Evolutionary conservation across 2,113 vertebrate species (phyloP).

Genomic region (Talpa occidentalis): DNA sequence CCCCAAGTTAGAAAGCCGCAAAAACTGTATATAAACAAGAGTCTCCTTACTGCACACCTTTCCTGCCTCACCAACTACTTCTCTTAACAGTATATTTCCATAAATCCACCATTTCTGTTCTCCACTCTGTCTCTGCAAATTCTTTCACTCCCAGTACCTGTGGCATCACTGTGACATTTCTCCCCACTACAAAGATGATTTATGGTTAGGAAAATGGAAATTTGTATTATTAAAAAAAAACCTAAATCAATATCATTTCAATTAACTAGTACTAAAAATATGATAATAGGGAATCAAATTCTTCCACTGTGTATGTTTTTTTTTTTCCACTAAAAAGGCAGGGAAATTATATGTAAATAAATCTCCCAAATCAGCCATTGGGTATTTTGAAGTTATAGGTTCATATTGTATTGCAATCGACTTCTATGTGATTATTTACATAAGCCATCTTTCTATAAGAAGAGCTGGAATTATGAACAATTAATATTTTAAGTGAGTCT

Average conservation of each 20-base stretch:
- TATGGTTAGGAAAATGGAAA: not conserved
- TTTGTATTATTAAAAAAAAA: not conserved
- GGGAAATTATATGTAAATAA: not conserved
- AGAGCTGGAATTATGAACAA: not conserved
- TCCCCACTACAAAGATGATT: not conserved
- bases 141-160: too few species aligned
- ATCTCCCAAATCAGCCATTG: not conserved
- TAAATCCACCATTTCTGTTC: too few species aligned
- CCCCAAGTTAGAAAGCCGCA: too few species aligned
- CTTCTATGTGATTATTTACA: not conserved
- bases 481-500: not conserved
- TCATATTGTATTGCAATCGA: not conserved
- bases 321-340: not conserved
- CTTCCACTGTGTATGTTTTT: not conserved
- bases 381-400: not conserved
- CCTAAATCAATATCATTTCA: not conserved
- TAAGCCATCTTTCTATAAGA: not conserved
- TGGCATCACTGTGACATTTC: too few species aligned
- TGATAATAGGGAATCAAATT: not conserved
- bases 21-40: too few species aligned
- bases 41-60: too few species aligned
- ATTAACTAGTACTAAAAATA: constrained; percentile 20
- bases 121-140: too few species aligned
- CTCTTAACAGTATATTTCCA: too few species aligned
- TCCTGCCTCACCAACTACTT: too few species aligned